phyloP scores from a whole-genome alignment of 2,888 invertebrate species.

The Cerastoderma edule region DNA sequence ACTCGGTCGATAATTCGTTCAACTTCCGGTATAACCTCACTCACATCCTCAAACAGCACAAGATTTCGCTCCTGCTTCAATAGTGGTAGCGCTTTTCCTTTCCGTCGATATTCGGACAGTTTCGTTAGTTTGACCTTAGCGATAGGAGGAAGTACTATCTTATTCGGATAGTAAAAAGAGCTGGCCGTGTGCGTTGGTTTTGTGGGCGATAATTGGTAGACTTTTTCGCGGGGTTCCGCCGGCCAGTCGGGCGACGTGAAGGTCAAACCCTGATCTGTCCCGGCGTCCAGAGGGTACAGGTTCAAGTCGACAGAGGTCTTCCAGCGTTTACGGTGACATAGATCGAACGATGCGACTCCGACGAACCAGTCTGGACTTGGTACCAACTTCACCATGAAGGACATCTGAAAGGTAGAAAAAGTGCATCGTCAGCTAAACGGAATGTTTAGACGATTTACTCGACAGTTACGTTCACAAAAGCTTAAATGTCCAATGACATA shows the following conservation, averaged over 20 bases:
- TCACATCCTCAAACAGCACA: conserved; percentile 41
- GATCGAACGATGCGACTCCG: conserved; percentile 94
- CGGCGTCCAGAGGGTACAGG: conserved; percentile 96
- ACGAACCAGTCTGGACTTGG: conserved; percentile 98
- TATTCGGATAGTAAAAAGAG: conserved; percentile 96
- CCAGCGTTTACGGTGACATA: conserved; percentile 96
- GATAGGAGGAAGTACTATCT: conserved; percentile 93
- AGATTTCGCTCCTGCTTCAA: conserved; percentile 48
- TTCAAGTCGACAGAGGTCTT: conserved; percentile 94
- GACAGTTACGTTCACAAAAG: not conserved
- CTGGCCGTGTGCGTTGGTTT: conserved; percentile 96
- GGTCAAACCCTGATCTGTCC: conserved; percentile 97
- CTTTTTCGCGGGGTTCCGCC: conserved; percentile 94
- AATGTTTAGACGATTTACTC: not conserved
- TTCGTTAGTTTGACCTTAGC: conserved; percentile 89
- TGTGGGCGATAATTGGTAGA: conserved; percentile 94
- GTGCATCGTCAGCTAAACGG: too few species aligned
- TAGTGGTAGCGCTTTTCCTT: conserved; percentile 46
- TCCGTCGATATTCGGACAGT: conserved; percentile 64
- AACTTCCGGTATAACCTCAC: conserved; percentile 36
- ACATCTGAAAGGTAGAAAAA: conserved; percentile 89
- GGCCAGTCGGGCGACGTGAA: conserved; percentile 99
- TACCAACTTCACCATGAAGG: conserved; percentile 94
- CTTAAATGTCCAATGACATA: too few species aligned
- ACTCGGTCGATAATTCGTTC: conserved; percentile 41